Conservation (phyloP, 2,888 invertebrate genomes). For the Steromphala cineraria region DNA sequence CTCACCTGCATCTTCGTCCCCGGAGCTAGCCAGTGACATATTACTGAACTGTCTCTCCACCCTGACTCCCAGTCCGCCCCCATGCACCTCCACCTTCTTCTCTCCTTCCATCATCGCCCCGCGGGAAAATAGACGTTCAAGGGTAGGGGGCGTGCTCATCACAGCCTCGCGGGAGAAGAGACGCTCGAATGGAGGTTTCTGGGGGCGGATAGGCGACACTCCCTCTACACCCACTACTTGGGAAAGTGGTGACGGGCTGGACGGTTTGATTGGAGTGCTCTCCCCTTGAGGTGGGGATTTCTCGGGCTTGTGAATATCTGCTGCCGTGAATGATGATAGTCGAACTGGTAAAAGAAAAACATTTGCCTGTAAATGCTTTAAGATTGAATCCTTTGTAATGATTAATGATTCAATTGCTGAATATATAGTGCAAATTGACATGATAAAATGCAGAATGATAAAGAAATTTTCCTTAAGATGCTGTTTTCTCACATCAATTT, state of each 20-base stretch:
- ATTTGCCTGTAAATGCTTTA: too few species aligned
- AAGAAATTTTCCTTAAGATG: too few species aligned
- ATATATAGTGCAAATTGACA: too few species aligned
- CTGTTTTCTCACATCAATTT: too few species aligned
- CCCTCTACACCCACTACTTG: neutral
- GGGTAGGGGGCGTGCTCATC: neutral
- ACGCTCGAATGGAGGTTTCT: neutral
- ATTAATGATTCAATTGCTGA: too few species aligned
- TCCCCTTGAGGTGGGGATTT: neutral
- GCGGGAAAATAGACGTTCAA: neutral
- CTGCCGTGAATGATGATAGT: conserved; percentile 6
- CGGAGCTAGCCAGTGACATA: conserved; percentile 41
- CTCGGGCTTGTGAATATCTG: neutral
- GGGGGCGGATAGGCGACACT: neutral
- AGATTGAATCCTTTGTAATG: too few species aligned
- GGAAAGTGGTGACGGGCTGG: neutral
- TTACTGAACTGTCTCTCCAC: conserved; percentile 48
- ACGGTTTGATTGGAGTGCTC: neutral
- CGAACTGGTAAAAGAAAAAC: neutral
- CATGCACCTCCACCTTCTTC: neutral
- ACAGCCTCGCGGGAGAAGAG: neutral
- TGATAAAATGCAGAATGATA: too few species aligned
- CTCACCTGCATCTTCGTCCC: conserved; percentile 29
- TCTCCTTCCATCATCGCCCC: neutral
- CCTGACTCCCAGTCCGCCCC: neutral